Conservation (phyloP, 2,113 vertebrate species). For the Mus spicilegus region DNA sequence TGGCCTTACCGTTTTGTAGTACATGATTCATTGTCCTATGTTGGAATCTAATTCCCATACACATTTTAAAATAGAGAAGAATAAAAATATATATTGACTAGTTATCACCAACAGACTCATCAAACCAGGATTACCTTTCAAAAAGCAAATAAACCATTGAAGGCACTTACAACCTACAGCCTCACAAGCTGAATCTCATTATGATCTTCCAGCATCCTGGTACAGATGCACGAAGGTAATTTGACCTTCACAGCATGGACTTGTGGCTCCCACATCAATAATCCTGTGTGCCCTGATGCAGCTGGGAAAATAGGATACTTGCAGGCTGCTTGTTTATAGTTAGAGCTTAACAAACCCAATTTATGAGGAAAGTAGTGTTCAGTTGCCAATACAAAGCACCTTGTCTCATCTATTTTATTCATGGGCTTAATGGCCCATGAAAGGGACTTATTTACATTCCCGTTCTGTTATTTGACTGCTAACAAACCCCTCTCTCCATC, state of each 20-base stretch:
- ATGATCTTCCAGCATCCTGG: not conserved
- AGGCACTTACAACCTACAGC: slow-evolving; percentile 4
- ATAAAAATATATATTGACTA: slow-evolving; percentile 3
- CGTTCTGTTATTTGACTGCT: slow-evolving; percentile 58
- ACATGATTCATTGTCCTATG: not conserved
- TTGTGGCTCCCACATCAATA: slow-evolving; percentile 2
- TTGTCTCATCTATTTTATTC: slow-evolving; percentile 62
- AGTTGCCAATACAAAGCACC: slow-evolving; percentile 36
- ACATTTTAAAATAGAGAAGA: slow-evolving; percentile 30
- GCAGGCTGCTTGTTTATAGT: slow-evolving; percentile 11
- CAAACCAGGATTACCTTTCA: slow-evolving; percentile 45
- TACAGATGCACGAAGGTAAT: not conserved
- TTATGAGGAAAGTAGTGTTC: slow-evolving; percentile 50
- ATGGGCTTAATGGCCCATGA: slow-evolving; percentile 54
- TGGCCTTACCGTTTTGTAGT: not conserved
- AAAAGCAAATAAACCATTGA: slow-evolving; percentile 40
- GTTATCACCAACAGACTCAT: slow-evolving; percentile 34
- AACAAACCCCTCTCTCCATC: not conserved
- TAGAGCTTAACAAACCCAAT: slow-evolving; percentile 26
- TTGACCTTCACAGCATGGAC: slow-evolving; percentile 37
- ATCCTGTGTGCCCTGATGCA: not conserved
- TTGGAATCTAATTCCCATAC: not conserved
- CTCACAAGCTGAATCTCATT: not conserved
- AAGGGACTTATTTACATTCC: slow-evolving; percentile 63
- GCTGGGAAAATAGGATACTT: not conserved